Base-by-base conservation (phyloP, 92 coral and sea anemone genomes). In the Galaxea fascicularis region DNA sequence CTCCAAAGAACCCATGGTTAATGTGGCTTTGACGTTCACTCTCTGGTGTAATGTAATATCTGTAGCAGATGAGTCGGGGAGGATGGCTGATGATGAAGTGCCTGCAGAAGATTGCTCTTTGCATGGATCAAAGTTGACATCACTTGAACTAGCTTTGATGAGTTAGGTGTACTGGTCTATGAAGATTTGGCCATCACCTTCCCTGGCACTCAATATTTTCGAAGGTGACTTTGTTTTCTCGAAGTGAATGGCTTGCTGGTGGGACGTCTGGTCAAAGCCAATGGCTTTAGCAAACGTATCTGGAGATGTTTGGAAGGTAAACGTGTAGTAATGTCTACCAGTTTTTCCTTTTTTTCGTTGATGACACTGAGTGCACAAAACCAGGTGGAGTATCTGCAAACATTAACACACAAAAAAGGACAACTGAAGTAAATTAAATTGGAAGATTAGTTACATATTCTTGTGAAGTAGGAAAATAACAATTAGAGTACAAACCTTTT, bases 261-360 rank as follows among this genome's bases (percentile, higher is more conserved):
- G 89, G 16, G 89, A 66, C 22, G 78, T 71, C 49, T 78, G 65
- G 79, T 84, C 92, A 78, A 89, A 89, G 86, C 89, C 92, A 47
- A 89, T 81, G 30, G 65, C 74, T 47, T 67, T 78, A 22, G 79
- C 44, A 53, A 66, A 83, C 73, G 77, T 84, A 64, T 46, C 21
- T 45, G 84, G 84, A 8, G 75, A 84, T 13, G 88, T 74, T 73
- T 84, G 82, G 65, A 84, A 65, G 57, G 44, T 28, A 49, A 73
- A 83, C 63, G 88, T 83, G 74, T 83, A 83, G 64, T 73, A 83
- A 65, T 88, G 73, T 81, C 76, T 74, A 17, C 91, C 91, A 81
- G 70, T 73, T 59, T 73, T 69, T 35, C 75, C 84, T 56, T 82
- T 88, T n/a, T 65, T 82, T 88, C 22, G 82, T 82, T 15, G 91